Conservation (phyloP, 2,888 invertebrate genomes). For the Synanthedon tipuliformis region DNA sequence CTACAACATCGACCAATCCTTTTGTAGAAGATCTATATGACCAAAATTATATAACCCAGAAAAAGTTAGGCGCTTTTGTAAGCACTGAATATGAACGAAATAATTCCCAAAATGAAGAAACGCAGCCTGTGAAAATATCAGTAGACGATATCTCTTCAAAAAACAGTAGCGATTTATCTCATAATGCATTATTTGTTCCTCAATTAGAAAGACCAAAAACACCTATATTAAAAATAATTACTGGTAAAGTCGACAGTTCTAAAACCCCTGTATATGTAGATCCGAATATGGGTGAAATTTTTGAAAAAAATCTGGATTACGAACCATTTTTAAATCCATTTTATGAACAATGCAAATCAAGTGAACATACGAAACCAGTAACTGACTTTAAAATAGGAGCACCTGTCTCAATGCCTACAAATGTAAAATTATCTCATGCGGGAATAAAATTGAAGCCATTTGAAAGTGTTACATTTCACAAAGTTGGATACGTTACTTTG, state of each 20-base stretch:
- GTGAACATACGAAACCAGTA: slow-evolving; percentile 21
- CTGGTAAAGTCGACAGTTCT: slow-evolving; percentile 31
- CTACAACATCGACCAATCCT: slow-evolving; percentile 37
- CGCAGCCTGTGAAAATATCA: slow-evolving; percentile 31
- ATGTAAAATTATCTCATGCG: slow-evolving; percentile 14
- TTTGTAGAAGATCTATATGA: slow-evolving; percentile 36
- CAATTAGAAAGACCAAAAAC: slow-evolving; percentile 47
- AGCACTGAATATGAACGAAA: slow-evolving; percentile 51
- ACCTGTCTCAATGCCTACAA: slow-evolving; percentile 58
- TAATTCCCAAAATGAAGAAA: slow-evolving; percentile 49
- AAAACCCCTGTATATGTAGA: slow-evolving; percentile 34
- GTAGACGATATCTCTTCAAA: slow-evolving; percentile 18
- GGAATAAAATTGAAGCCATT: slow-evolving; percentile 9
- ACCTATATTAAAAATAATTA: slow-evolving; percentile 52
- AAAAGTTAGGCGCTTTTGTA: slow-evolving; percentile 39
- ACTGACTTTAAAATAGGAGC: slow-evolving; percentile 65
- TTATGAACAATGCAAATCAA: slow-evolving; percentile 28
- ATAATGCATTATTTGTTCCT: slow-evolving; percentile 35
- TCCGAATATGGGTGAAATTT: slow-evolving; percentile 18
- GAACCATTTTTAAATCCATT: slow-evolving; percentile 49
- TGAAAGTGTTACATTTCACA: slow-evolving; percentile 20
- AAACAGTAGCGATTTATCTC: slow-evolving; percentile 8
- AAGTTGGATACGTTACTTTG: slow-evolving; percentile 36
- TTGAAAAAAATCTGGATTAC: slow-evolving; percentile 23
- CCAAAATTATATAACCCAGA: slow-evolving; percentile 33